These are phyloP conservation scores for Beroe forskalii DNA, from an alignment of 37 sponge, comb jelly and placozoan genomes.

Conservation along the genomic window DNA sequence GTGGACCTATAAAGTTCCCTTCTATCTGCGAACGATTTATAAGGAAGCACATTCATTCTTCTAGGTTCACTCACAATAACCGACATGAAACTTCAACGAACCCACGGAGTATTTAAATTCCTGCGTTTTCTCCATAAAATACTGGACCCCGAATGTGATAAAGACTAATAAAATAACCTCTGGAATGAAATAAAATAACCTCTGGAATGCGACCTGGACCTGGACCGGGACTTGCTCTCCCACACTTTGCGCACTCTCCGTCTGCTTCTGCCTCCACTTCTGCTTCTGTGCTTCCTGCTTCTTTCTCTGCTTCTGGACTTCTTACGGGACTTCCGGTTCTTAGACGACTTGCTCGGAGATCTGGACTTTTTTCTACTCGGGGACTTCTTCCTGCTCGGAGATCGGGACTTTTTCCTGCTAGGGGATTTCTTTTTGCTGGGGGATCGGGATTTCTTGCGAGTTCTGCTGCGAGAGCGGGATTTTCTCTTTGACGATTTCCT, in stretches of 20 bases:
- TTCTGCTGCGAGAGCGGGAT: background rate
- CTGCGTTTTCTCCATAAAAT: too few species aligned
- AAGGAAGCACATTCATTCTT: too few species aligned
- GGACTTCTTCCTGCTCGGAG: slow-evolving; percentile 14
- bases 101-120: too few species aligned
- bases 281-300: background rate
- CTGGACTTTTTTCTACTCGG: background rate
- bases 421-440: background rate
- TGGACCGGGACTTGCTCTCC: slow-evolving; percentile 36
- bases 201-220: slow-evolving; percentile 26
- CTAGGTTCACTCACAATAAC: too few species aligned
- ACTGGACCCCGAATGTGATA: too few species aligned
- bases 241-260: background rate
- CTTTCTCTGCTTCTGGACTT: slow-evolving; percentile 10
- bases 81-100: too few species aligned
- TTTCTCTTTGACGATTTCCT: background rate
- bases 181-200: too few species aligned
- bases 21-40: too few species aligned
- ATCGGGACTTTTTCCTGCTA: background rate
- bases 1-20: too few species aligned
- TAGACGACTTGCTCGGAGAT: background rate
- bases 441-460: background rate
- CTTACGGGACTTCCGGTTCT: background rate
- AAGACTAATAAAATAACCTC: too few species aligned
- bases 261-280: background rate